Conservation (phyloP, 2,888 invertebrate genomes). For the Calephelis perditalis region DNA sequence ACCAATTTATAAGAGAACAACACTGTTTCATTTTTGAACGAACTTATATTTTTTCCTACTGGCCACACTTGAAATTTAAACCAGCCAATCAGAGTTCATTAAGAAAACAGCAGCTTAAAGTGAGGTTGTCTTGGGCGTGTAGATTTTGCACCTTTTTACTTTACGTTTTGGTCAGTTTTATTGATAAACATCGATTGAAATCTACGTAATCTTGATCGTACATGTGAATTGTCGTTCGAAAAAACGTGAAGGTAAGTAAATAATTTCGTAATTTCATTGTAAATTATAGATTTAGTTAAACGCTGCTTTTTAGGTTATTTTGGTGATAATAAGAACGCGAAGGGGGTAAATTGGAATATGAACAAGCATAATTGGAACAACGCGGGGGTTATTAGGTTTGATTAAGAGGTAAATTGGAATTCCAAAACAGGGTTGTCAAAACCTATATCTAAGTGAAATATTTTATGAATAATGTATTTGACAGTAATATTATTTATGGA, state of each 20-base stretch:
- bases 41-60: background rate
- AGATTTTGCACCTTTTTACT: background rate
- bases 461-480: too few species aligned
- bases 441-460: background rate
- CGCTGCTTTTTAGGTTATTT: background rate
- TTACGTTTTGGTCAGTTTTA: background rate
- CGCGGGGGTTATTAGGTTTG: background rate
- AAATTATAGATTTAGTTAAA: background rate
- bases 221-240: background rate
- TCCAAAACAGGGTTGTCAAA: background rate
- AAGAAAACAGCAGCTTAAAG: background rate
- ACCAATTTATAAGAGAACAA: too few species aligned
- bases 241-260: background rate
- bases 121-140: background rate
- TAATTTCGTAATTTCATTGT: background rate
- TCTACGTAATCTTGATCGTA: too few species aligned
- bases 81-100: conserved; percentile 1
- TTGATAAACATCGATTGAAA: too few species aligned
- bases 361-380: conserved; percentile 4
- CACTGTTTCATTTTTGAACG: background rate
- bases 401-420: background rate
- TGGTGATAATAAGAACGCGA: background rate
- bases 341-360: background rate
- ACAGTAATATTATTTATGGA: too few species aligned
- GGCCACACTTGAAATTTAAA: background rate